phyloP scores from a whole-genome alignment of 2,888 invertebrate genomes.

The Aricia artaxerxes region DNA sequence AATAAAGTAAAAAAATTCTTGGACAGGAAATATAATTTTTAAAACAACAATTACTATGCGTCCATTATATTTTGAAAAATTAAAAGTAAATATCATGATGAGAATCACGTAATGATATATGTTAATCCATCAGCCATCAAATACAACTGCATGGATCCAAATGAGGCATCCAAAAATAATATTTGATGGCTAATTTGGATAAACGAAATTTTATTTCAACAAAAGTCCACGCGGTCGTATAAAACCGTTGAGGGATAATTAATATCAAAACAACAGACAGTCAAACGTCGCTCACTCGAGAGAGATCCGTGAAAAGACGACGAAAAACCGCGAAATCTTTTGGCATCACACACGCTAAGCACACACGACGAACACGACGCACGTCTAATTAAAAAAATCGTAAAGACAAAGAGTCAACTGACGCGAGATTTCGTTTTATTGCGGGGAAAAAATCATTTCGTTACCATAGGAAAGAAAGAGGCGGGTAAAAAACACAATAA shows the following conservation, averaged over 20 bases:
- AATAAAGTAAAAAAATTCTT: not conserved
- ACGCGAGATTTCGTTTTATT: slow-evolving; percentile 69
- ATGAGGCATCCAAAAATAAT: not conserved
- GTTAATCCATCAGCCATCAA: not conserved
- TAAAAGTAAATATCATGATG: no score
- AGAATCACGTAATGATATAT: no score
- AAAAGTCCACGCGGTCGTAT: not conserved
- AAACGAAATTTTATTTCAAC: not conserved
- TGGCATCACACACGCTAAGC: slow-evolving; percentile 41
- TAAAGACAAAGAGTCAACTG: slow-evolving; percentile 54
- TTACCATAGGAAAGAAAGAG: slow-evolving; percentile 70
- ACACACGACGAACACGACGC: slow-evolving; percentile 38
- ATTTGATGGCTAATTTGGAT: not conserved
- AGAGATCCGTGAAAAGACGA: slow-evolving; percentile 39
- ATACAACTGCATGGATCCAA: no score
- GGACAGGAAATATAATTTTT: no score
- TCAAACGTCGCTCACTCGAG: slow-evolving; percentile 30
- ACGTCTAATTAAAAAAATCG: slow-evolving; percentile 64
- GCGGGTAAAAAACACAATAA: slow-evolving; percentile 79
- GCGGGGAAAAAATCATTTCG: slow-evolving; percentile 68
- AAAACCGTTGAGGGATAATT: slow-evolving; percentile 8
- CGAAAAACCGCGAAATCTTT: slow-evolving; percentile 41
- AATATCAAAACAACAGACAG: slow-evolving; percentile 12
- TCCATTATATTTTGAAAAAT: no score
- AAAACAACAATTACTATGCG: no score